Conservation (phyloP, 1,140 invertebrate species). For the Macrotrachela quadricornifera region DNA sequence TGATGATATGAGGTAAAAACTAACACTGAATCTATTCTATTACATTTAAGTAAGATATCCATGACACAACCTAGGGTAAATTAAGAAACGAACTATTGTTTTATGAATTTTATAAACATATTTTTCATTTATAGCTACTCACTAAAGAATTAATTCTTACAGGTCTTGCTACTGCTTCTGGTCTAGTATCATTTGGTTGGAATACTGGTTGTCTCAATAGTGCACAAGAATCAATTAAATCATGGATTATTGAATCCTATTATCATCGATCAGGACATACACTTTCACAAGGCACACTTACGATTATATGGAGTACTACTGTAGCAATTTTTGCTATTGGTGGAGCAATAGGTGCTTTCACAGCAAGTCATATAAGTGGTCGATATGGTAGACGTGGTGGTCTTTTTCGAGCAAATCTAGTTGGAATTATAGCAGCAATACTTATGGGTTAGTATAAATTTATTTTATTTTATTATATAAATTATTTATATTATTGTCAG, state of each 20-base stretch:
- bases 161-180: too few relatives aligned
- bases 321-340: conserved; percentile 69
- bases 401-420: conserved; percentile 74
- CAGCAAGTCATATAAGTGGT: conserved; percentile 52
- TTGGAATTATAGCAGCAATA: conserved; percentile 63
- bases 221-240: conserved; percentile 66
- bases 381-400: conserved; percentile 69
- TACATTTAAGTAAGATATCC: too few relatives aligned
- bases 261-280: conserved; percentile 45
- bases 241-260: conserved; percentile 72
- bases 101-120: too few relatives aligned
- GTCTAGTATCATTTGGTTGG: conserved; percentile 47
- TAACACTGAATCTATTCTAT: too few relatives aligned
- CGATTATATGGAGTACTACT: conserved; percentile 34
- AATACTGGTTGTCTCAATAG: conserved; percentile 79
- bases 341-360: conserved; percentile 64
- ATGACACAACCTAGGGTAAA: too few relatives aligned
- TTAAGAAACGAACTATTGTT: too few relatives aligned
- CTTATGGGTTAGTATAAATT: conserved; percentile 55
- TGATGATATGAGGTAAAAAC: too few relatives aligned
- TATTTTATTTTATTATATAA: conserved; percentile 77
- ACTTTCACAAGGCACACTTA: background rate
- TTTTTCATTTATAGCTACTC: too few relatives aligned
- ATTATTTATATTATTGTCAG: conserved; percentile 81
- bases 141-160: too few relatives aligned